Evolutionary conservation across 2,888 invertebrate genomes (phyloP), one percentile per base, ranked within the genome.

Genomic region (Cordylochernes scorpioides): DNA sequence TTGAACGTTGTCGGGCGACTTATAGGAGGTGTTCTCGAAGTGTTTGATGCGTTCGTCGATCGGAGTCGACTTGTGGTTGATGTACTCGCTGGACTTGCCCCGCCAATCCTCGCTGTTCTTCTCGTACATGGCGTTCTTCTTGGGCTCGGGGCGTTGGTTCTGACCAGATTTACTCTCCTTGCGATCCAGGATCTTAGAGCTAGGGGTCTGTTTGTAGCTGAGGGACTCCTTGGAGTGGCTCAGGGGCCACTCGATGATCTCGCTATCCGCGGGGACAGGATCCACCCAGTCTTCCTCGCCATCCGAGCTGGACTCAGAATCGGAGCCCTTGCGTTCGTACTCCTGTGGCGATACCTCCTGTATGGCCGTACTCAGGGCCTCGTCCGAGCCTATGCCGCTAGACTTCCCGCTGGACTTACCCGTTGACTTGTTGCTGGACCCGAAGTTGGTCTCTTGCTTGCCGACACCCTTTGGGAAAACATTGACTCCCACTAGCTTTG

Each of bases 311-410:
- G 14, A 14, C 14, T 25, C 25, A 5, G 25, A 38, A 24, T 35
- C 35, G 26, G 35, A 33, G 21, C 33, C 38, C 27, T 38, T 38
- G 25, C 33, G 33, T 8, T 33, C 38, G 31, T 35, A 38, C 17
- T 38, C 38, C 12, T 35, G 35, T n/a, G 38, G 38, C 19, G 31
- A 35, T 16, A 35, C 35, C 24, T 38, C 38, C 27, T 38, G 38
- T 8, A 38, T 38, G 5, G 38, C 38, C 2, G 38, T 35, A 14
- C 38, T 38, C 6, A 38, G 33, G 4, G 38, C 38, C 15, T 38
- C 38, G 30, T 38, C 38, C 1, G 38, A 38, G 7, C 38, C 38
- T 17, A 38, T 35, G 6, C 38, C 38, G 26, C 38, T 38, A 17
- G 33, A 33, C 16, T 25, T 6, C 5, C 14, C 16, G 5, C n/a